phyloP scores from a whole-genome alignment of 1,140 invertebrate genomes.

The Drosophila sechellia region DNA sequence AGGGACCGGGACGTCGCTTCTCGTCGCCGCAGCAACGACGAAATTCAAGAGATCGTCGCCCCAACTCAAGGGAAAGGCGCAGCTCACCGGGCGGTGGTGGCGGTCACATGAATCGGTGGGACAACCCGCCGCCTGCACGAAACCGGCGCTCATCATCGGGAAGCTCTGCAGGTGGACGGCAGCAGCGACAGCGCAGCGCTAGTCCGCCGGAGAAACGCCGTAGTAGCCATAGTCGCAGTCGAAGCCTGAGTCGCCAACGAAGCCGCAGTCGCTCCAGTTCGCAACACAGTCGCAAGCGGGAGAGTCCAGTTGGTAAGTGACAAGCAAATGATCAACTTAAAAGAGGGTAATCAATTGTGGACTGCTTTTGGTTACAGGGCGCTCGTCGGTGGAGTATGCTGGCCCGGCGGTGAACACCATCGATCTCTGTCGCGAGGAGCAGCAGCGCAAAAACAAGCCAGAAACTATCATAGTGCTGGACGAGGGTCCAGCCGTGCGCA shows the following conservation, averaged over 20 bases:
- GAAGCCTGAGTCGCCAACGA: conserved; percentile 17
- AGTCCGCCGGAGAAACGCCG: conserved; percentile 49
- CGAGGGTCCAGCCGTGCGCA: conserved; percentile 30
- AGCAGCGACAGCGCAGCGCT: conserved; percentile 45
- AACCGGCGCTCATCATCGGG: conserved; percentile 37
- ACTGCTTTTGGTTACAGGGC: conserved; percentile 36
- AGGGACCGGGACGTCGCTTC: conserved; percentile 57
- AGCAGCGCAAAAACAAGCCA: conserved; percentile 72
- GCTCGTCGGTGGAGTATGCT: conserved; percentile 72
- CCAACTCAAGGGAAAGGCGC: conserved; percentile 65
- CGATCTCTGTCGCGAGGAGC: conserved; percentile 84
- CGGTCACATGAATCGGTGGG: conserved; percentile 50
- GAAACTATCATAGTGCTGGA: conserved; percentile 34
- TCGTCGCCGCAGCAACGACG: conserved; percentile 54
- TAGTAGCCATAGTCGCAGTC: conserved; percentile 46
- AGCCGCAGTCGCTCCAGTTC: conserved; percentile 69
- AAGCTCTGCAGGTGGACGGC: conserved; percentile 32
- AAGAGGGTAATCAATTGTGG: neutral
- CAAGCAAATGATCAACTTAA: no score
- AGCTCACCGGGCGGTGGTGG: conserved; percentile 49
- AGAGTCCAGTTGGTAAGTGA: conserved; percentile 43
- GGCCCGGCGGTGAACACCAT: conserved; percentile 76
- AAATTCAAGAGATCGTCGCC: conserved; percentile 44
- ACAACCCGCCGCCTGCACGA: conserved; percentile 38
- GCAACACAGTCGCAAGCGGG: conserved; percentile 44